Conservation (phyloP, 2,797 vertebrate species). For the Urocyon cinereoargenteus region DNA sequence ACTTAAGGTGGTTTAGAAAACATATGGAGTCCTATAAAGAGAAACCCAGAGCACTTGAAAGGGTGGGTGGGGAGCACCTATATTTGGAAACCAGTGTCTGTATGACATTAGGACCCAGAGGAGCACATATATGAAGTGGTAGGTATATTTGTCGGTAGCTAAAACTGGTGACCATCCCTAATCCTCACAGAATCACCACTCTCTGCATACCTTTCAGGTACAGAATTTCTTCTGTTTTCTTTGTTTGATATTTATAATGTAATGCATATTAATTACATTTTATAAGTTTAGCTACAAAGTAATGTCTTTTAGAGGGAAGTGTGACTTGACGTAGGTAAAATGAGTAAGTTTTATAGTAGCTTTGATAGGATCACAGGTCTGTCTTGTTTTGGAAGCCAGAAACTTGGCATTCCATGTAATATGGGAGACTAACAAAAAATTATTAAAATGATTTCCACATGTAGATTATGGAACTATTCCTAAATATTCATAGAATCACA, state of each 20-base stretch:
- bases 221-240: not conserved
- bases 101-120: not conserved
- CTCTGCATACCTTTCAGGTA: not conserved
- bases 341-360: not conserved
- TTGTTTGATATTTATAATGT: slow-evolving; percentile 1
- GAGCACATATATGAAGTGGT: not conserved
- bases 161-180: not conserved
- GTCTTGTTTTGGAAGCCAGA: not conserved
- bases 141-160: not conserved
- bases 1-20: not conserved
- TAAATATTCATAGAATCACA: not conserved
- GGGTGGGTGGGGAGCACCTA: not conserved
- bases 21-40: not conserved
- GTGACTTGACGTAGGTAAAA: not conserved
- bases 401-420: not conserved
- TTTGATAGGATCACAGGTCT: not conserved
- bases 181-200: not conserved
- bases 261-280: not conserved
- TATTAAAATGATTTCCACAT: slow-evolving; percentile 22
- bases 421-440: not conserved
- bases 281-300: not conserved
- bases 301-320: not conserved
- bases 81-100: not conserved
- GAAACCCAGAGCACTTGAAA: not conserved
- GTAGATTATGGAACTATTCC: not conserved